Percentiles rank a stretch among this genome's conserved stretches.
Evolutionary conservation across 2,888 invertebrate genomes (phyloP).

Genomic region (Sarcophaga caerulescens): DNA sequence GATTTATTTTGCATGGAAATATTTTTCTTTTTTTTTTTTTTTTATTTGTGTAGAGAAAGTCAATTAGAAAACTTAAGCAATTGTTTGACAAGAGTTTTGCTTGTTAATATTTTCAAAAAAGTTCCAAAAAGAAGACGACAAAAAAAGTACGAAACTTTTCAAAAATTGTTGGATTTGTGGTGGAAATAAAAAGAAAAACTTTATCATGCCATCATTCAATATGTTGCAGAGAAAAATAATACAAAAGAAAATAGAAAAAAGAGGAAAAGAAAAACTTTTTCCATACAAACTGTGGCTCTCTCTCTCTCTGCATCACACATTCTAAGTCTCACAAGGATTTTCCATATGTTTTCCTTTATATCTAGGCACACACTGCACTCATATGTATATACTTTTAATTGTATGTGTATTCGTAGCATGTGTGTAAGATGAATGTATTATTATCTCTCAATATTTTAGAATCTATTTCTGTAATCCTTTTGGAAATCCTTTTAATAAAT

Average conservation of each 20-base stretch:
- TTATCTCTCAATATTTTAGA: not conserved
- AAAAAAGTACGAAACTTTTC: conserved; percentile 14
- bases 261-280: conserved; percentile 27
- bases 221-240: conserved; percentile 30
- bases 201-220: conserved; percentile 49
- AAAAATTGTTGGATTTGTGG: not conserved
- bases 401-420: not conserved
- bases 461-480: conserved; percentile 32
- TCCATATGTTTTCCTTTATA: not conserved
- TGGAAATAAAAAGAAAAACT: conserved; percentile 1
- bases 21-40: too few relatives aligned
- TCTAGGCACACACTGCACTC: not conserved
- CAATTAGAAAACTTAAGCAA: conserved; percentile 30
- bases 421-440: too few relatives aligned
- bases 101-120: conserved; percentile 32
- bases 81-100: conserved; percentile 33
- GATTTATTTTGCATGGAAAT: too few relatives aligned
- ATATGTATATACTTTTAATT: not conserved
- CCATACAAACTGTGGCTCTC: not conserved
- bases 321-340: conserved; percentile 7
- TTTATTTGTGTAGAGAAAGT: not conserved
- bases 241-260: conserved; percentile 17
- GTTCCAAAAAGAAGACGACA: too few relatives aligned
- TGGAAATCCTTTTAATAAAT: conserved; percentile 28
- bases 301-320: not conserved